These are phyloP conservation scores for Hycleus phaleratus DNA, from an alignment of 1,140 invertebrate species.

Conservation along the genomic window DNA sequence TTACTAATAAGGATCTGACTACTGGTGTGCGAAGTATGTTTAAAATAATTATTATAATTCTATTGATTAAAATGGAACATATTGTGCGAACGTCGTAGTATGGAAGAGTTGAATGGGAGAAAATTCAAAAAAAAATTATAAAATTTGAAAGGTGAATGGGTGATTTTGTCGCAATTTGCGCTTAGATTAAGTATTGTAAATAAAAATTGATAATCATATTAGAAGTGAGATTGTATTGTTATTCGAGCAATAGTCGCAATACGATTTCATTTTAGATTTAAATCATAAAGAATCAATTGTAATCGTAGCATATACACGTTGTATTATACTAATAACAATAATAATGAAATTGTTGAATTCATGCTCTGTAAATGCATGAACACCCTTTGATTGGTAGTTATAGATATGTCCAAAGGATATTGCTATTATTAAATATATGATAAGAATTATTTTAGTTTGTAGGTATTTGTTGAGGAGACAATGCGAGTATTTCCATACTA, in stretches of 20 bases:
- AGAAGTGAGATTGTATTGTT: slow-evolving; percentile 31
- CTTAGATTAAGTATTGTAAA: slow-evolving; percentile 27
- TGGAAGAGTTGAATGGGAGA: neutral
- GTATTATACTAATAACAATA: slow-evolving; percentile 17
- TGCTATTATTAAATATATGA: slow-evolving; percentile 14
- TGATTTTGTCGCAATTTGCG: neutral
- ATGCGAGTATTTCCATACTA: neutral
- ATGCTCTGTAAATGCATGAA: slow-evolving; percentile 38
- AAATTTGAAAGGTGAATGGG: neutral
- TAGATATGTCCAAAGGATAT: slow-evolving; percentile 35
- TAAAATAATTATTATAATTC: neutral
- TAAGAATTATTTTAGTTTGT: slow-evolving; percentile 31
- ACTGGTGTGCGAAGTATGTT: neutral
- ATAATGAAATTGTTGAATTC: slow-evolving; percentile 35
- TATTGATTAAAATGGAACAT: neutral
- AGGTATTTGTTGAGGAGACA: slow-evolving; percentile 29
- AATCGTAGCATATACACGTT: slow-evolving; percentile 32
- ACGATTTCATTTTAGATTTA: slow-evolving; percentile 27
- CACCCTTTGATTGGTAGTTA: slow-evolving; percentile 30
- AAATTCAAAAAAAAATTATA: neutral
- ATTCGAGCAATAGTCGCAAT: slow-evolving; percentile 32
- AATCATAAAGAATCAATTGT: slow-evolving; percentile 13
- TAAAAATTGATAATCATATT: slow-evolving; percentile 35
- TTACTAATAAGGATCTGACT: slow-evolving; percentile 1
- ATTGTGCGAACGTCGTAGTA: too few relatives aligned